phyloP scores from a whole-genome alignment of 2,797 vertebrate species.

The Peromyscus melanophrys region DNA sequence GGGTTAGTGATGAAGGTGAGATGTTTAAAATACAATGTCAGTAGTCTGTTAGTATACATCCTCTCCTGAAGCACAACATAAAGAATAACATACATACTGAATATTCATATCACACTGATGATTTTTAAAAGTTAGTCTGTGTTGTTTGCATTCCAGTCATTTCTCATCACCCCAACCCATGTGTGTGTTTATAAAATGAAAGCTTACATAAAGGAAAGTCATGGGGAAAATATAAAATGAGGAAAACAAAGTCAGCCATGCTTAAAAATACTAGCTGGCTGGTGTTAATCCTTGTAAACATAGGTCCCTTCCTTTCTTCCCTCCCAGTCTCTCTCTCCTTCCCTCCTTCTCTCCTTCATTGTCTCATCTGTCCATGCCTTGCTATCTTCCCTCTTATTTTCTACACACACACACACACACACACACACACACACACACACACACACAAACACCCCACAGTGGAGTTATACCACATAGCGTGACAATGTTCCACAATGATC shows the following conservation, averaged over 20 bases:
- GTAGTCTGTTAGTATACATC: not conserved
- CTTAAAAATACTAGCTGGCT: not conserved
- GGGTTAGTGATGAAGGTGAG: not conserved
- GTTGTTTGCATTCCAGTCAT: not conserved
- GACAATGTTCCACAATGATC: not conserved
- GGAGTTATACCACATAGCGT: not conserved
- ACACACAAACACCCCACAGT: not conserved
- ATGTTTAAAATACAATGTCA: not conserved
- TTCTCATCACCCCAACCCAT: not conserved
- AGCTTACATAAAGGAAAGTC: not conserved
- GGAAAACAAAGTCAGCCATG: not conserved
- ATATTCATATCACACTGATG: not conserved
- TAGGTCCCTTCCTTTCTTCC: not conserved
- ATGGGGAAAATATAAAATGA: constrained; percentile 14
- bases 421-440: not conserved
- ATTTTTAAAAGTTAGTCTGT: not conserved
- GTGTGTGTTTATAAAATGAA: not conserved
- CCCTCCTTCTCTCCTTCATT: not conserved
- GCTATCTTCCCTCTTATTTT: not conserved
- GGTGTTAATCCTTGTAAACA: not conserved
- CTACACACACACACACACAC: not conserved
- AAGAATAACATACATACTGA: not conserved
- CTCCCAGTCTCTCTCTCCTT: not conserved
- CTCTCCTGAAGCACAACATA: not conserved
- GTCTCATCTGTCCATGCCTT: not conserved